These are phyloP conservation scores for Glossophaga mutica DNA, from an alignment of 2,797 vertebrate species.

Conservation along the genomic window DNA sequence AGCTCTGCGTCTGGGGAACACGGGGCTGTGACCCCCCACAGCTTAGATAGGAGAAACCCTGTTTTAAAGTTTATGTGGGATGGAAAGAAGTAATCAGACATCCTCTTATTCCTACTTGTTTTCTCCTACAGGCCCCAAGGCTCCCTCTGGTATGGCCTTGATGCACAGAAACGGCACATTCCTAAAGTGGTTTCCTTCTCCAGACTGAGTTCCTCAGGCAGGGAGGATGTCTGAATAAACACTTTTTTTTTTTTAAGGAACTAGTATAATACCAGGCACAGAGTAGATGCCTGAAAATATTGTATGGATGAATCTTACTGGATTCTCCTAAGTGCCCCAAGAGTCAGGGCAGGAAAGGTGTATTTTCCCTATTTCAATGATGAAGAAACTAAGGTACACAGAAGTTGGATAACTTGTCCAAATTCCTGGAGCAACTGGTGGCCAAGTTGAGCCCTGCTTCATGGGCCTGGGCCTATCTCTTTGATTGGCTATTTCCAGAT, in stretches of 20 bases:
- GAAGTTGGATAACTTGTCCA: background rate
- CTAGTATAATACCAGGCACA: background rate
- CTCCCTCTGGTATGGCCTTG: background rate
- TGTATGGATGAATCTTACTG: background rate
- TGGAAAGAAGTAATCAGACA: background rate
- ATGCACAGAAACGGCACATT: background rate
- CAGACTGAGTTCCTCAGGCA: background rate
- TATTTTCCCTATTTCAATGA: background rate
- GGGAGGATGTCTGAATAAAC: background rate
- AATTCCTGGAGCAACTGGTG: background rate
- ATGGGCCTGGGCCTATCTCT: background rate
- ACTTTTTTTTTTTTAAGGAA: background rate
- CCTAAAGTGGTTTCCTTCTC: background rate
- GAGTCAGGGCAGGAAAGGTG: background rate
- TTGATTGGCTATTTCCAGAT: background rate
- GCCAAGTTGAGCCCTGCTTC: background rate
- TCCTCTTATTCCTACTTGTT: background rate
- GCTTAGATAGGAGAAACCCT: background rate
- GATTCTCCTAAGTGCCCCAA: background rate
- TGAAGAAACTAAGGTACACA: constrained; percentile 3
- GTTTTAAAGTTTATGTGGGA: background rate
- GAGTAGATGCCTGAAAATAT: background rate
- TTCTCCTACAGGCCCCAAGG: background rate
- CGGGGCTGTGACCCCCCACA: background rate
- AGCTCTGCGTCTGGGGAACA: background rate